Conservation (phyloP, 2,888 invertebrate genomes). For the Volucella inflata region DNA sequence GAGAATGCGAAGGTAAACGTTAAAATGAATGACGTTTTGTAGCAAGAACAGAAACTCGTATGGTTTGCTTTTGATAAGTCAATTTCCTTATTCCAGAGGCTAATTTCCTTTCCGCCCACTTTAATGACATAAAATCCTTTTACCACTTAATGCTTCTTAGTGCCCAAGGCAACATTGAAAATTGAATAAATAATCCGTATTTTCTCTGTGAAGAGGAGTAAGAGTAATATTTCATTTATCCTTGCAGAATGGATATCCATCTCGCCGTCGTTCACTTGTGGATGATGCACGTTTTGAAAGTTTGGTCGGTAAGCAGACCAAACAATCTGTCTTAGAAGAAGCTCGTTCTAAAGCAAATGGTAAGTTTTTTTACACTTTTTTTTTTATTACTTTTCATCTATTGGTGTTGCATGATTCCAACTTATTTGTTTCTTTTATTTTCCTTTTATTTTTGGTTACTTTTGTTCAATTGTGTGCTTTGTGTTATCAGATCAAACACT, state of each 20-base stretch:
- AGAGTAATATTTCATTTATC: constrained; percentile 48
- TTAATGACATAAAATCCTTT: constrained; percentile 60
- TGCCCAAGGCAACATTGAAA: constrained; percentile 71
- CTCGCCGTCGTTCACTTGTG: constrained; percentile 96
- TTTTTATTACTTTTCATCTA: constrained; percentile 43
- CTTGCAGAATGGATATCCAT: constrained; percentile 97
- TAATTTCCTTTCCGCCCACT: constrained; percentile 59
- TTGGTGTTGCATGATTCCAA: constrained; percentile 65
- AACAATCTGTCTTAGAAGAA: constrained; percentile 95
- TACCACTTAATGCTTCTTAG: constrained; percentile 63
- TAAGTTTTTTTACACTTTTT: no score
- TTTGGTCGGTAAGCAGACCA: constrained; percentile 96
- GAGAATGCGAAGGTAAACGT: constrained; percentile 15
- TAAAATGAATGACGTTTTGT: constrained; percentile 1
- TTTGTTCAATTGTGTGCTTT: constrained; percentile 76
- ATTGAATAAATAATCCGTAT: constrained; percentile 50
- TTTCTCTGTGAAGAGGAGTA: constrained; percentile 6
- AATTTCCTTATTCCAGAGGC: constrained; percentile 68
- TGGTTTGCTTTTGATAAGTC: constrained; percentile 45
- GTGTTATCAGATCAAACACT: constrained; percentile 86
- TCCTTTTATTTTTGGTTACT: constrained; percentile 72
- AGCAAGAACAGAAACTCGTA: not conserved
- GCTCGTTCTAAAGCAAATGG: constrained; percentile 95
- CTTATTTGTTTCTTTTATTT: constrained; percentile 74
- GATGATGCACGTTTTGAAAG: constrained; percentile 99